Evolutionary conservation across 1,140 invertebrate genomes (phyloP).

Genomic region (Nebria ingens): DNA sequence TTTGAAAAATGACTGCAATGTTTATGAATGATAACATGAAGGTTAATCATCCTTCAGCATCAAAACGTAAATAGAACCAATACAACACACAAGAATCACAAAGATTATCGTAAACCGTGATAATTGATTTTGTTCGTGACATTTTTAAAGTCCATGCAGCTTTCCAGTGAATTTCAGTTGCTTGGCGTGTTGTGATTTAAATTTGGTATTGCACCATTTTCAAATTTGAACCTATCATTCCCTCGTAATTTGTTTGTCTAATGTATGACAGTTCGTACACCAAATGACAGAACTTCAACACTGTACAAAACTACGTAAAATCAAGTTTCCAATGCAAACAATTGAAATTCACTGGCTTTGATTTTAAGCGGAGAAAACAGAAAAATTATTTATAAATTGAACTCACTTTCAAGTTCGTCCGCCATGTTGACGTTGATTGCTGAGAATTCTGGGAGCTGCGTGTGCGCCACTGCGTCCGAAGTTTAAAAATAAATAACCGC

Average conservation of each 20-base stretch:
- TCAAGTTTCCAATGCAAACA: not conserved
- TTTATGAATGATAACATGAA: not conserved
- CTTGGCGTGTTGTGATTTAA: constrained; percentile 22
- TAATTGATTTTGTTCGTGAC: not conserved
- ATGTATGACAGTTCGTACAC: constrained; percentile 1
- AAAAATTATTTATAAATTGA: constrained; percentile 18
- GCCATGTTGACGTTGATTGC: constrained; percentile 56
- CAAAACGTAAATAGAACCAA: not conserved
- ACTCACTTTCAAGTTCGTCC: constrained; percentile 65
- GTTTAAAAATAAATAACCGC: constrained; percentile 18
- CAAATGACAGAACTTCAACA: constrained; percentile 5
- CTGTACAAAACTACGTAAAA: not conserved
- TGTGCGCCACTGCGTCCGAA: constrained; percentile 15
- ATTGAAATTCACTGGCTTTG: too few relatives aligned
- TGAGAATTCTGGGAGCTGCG: constrained; percentile 23
- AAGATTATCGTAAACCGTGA: not conserved
- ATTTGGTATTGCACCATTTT: constrained; percentile 30
- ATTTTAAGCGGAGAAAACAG: too few relatives aligned
- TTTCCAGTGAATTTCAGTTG: not conserved
- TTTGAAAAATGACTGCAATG: constrained; percentile 1
- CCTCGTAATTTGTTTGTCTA: constrained; percentile 11
- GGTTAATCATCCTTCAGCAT: not conserved
- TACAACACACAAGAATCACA: not conserved
- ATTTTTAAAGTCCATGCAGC: not conserved
- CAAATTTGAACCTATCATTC: constrained; percentile 30